Evolutionary conservation across 2,888 invertebrate genomes (phyloP).

Genomic region (Entomobrya multifasciata): DNA sequence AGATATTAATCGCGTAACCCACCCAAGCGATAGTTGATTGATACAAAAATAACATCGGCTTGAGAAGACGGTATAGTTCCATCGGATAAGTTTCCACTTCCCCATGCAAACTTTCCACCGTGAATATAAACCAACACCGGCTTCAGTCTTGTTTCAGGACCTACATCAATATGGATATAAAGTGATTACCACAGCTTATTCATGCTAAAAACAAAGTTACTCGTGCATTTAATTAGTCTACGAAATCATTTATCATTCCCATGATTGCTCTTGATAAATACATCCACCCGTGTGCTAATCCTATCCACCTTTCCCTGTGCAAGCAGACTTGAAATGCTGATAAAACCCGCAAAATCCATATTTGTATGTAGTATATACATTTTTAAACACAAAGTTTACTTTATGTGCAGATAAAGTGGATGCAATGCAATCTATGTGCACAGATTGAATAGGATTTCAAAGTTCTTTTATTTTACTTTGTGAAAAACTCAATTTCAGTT

Average conservation of each 20-base stretch:
- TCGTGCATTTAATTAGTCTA: slow-evolving; percentile 60
- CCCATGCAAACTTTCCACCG: slow-evolving; percentile 86
- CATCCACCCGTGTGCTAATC: neutral
- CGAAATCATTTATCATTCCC: slow-evolving; percentile 57
- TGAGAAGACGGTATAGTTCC: slow-evolving; percentile 91
- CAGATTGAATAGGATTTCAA: neutral
- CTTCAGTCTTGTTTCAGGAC: slow-evolving; percentile 77
- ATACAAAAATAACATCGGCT: slow-evolving; percentile 89
- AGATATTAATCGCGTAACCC: slow-evolving; percentile 3
- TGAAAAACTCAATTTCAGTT: slow-evolving; percentile 14
- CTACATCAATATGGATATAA: no score
- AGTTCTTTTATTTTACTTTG: slow-evolving; percentile 25
- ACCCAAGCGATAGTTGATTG: slow-evolving; percentile 90
- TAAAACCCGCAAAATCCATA: neutral
- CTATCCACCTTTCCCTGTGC: neutral
- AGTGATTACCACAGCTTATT: slow-evolving; percentile 32
- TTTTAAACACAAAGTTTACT: no score
- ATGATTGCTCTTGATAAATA: slow-evolving; percentile 7
- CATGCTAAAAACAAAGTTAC: slow-evolving; percentile 35
- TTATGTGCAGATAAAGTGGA: no score
- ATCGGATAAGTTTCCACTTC: slow-evolving; percentile 92
- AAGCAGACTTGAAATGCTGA: neutral
- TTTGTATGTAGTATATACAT: no score
- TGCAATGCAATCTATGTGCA: neutral
- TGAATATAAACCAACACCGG: slow-evolving; percentile 93